Conservation (phyloP, 37 sponge, comb jelly and placozoan genomes). For the Ianthella basta region DNA sequence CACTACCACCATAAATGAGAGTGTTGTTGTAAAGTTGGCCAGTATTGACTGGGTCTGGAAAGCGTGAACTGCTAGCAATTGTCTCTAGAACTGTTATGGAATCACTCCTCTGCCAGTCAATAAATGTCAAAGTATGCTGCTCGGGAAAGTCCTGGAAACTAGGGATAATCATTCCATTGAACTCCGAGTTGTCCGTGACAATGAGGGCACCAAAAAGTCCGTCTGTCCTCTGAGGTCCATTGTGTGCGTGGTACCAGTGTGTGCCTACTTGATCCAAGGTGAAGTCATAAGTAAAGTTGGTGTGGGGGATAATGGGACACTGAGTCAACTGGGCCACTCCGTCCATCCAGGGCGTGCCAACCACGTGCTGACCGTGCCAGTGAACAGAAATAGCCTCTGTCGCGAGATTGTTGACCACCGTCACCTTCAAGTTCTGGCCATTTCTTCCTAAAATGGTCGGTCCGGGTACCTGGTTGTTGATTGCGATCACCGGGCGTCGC, state of each 20-base stretch:
- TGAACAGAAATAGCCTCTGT: slow-evolving; percentile 75
- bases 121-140: slow-evolving; percentile 60
- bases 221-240: slow-evolving; percentile 73
- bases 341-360: slow-evolving; percentile 75
- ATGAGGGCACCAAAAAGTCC: slow-evolving; percentile 82
- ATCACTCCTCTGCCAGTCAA: slow-evolving; percentile 71
- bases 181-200: slow-evolving; percentile 8
- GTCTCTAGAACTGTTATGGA: slow-evolving; percentile 43
- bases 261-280: slow-evolving; percentile 66
- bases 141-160: slow-evolving; percentile 40
- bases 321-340: slow-evolving; percentile 78
- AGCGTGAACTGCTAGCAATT: slow-evolving; percentile 15
- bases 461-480: slow-evolving; percentile 22
- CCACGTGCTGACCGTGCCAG: slow-evolving; percentile 88
- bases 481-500: slow-evolving; percentile 7
- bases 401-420: slow-evolving; percentile 59
- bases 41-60: background rate
- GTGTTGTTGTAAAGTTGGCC: background rate
- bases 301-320: slow-evolving; percentile 53
- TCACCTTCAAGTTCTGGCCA: background rate
- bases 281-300: slow-evolving; percentile 64
- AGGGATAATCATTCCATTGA: background rate
- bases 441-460: slow-evolving; percentile 13
- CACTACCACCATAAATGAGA: slow-evolving; percentile 43
- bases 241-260: slow-evolving; percentile 88